Base-by-base conservation (phyloP, 2,888 invertebrate species). In the Hirtodrosophila confusa region DNA sequence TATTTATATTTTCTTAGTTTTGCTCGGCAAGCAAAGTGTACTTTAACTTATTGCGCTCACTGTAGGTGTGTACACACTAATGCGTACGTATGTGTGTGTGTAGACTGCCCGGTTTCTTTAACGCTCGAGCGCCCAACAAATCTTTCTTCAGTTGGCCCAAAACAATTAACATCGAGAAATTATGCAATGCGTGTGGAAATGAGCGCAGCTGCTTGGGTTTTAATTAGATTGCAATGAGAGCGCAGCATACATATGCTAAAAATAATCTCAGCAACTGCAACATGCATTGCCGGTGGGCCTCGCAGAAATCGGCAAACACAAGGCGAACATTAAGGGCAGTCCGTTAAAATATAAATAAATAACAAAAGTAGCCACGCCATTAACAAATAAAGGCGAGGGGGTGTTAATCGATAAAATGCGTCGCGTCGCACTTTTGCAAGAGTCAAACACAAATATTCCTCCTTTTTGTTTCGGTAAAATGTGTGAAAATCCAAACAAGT, bases 131-230 rank as follows among this genome's bases (percentile, higher is more conserved):
- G 85, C 48, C 36, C 55, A 24, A 53, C 48, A 62, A 67, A 68
- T 6, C 4, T 31, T 7, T 68, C 49, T 24, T 17, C 17, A 31
- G 53, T 41, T 36, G 53, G 48, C 36, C 35, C 36, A 54, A 66
- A 55, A 40, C 48, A 7, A 75, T 73, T 70, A 55, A 49, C 53
- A 55, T 71, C 9, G 9, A 49, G 35, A 63, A 66, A 78, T 86
- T 87, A 86, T 77, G 83, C 85, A 85, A 80, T 77, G 82, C 66
- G 68, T 85, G 78, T 75, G 65, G 75, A 82, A 85, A 83, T 78
- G 76, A 77, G 87, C 77, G 64, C 85, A 87, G 40, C 44, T 79
- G 69, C 65, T 63, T 56, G 57, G 62, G 70, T 73, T 85, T 83
- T 78, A 86, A 80, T 86, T 84, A 84, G 87, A 82, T 70, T 83